Conservation (phyloP, 1,140 invertebrate species). For the Aphis craccivora region DNA sequence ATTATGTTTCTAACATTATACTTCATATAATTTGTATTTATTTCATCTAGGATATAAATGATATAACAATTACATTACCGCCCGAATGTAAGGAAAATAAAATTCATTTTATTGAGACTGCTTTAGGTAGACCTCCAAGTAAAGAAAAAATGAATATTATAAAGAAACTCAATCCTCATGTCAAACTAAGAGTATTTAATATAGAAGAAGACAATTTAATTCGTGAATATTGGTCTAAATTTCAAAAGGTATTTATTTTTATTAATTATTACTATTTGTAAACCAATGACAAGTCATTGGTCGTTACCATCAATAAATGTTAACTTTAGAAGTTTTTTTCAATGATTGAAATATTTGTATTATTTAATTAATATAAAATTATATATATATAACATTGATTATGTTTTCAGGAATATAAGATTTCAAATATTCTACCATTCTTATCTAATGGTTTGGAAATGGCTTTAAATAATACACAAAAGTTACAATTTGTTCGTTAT, state of each 20-base stretch:
- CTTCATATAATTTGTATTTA: background rate
- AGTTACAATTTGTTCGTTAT: conserved; percentile 21
- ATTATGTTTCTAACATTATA: background rate
- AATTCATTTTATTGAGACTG: conserved; percentile 46
- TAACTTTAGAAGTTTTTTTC: background rate
- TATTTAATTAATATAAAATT: background rate
- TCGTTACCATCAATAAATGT: background rate
- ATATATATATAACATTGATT: background rate
- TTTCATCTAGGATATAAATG: background rate
- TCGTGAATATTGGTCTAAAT: conserved; percentile 25
- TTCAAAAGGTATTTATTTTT: conserved; percentile 31
- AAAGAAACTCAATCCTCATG: background rate
- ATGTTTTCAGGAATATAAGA: conserved; percentile 39
- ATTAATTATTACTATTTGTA: too few relatives aligned
- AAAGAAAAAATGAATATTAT: conserved; percentile 15
- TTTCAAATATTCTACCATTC: conserved; percentile 27
- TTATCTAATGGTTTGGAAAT: background rate
- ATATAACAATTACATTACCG: conserved; percentile 16
- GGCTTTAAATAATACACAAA: background rate
- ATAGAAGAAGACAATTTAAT: conserved; percentile 13
- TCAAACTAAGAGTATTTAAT: conserved; percentile 37
- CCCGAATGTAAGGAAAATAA: background rate
- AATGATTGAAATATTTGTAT: background rate
- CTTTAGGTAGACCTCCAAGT: background rate
- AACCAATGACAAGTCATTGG: too few relatives aligned